These are phyloP conservation scores for Rhynchopsitta pachyrhyncha DNA, from an alignment of 2,113 vertebrate species.

Conservation along the genomic window DNA sequence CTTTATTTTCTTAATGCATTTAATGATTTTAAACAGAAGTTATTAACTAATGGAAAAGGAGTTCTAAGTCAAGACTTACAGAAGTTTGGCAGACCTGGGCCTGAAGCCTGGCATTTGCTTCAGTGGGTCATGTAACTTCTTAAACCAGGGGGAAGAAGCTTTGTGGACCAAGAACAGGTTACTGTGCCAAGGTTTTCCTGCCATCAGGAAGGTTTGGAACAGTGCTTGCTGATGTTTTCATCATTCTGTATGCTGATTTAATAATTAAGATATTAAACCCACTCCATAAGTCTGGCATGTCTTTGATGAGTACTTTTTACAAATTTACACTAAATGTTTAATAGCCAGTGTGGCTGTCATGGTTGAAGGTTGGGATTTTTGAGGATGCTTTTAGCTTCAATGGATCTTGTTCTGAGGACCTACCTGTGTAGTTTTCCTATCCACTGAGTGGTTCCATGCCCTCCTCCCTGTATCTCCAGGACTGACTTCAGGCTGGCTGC, in stretches of 20 bases:
- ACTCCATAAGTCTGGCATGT: neutral
- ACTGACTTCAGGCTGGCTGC: neutral
- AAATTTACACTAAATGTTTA: neutral
- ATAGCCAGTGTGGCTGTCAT: neutral
- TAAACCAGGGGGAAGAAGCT: neutral
- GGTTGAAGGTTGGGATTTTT: neutral
- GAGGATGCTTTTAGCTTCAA: neutral
- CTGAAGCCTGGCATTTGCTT: neutral
- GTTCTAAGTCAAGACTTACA: neutral
- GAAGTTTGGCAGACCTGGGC: neutral
- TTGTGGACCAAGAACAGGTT: neutral
- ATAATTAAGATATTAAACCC: neutral
- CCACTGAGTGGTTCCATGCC: neutral
- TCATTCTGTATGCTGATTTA: neutral
- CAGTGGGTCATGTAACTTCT: fast-evolving
- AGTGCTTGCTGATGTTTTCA: neutral
- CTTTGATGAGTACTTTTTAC: neutral
- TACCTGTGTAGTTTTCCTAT: neutral
- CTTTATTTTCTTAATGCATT: neutral
- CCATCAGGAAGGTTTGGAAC: neutral
- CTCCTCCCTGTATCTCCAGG: neutral
- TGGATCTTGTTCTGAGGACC: neutral
- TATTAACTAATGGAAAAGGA: neutral
- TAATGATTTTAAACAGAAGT: neutral
- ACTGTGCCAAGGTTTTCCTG: neutral